phyloP scores from a whole-genome alignment of 1,140 invertebrate genomes.

The Gonatopus flavifemur region DNA sequence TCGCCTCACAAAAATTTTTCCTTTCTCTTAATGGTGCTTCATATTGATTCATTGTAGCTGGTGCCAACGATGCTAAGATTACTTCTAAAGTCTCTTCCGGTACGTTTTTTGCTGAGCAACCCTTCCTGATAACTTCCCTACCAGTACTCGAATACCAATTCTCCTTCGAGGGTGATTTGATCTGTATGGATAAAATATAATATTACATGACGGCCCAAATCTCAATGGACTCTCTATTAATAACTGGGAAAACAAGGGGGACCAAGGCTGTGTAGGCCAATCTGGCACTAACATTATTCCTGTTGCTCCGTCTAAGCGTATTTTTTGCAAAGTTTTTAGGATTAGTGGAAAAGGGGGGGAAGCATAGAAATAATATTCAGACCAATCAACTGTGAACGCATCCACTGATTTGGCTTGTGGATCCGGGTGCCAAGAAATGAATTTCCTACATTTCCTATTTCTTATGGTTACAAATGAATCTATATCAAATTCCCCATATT shows the following conservation, averaged over 20 bases:
- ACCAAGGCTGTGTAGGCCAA: slow-evolving; percentile 14
- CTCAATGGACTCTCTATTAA: not conserved
- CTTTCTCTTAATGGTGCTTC: slow-evolving; percentile 23
- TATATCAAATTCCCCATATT: slow-evolving; percentile 2
- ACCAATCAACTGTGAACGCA: slow-evolving; percentile 17
- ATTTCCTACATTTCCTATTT: slow-evolving; percentile 3
- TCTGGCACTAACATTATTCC: slow-evolving; percentile 17
- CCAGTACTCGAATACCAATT: slow-evolving; percentile 26
- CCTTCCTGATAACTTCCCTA: slow-evolving; percentile 30
- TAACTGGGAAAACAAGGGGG: slow-evolving; percentile 6
- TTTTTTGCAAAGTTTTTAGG: slow-evolving; percentile 13
- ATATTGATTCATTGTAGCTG: slow-evolving; percentile 33
- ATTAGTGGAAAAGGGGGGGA: slow-evolving; percentile 17
- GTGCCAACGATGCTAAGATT: slow-evolving; percentile 30
- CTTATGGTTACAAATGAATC: slow-evolving; percentile 3
- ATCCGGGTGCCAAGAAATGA: no score
- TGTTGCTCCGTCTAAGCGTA: slow-evolving; percentile 9
- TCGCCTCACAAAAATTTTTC: slow-evolving; percentile 23
- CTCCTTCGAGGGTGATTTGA: slow-evolving; percentile 1
- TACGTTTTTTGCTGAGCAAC: slow-evolving; percentile 12
- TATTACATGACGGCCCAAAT: slow-evolving; percentile 8
- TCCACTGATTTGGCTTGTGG: slow-evolving; percentile 6
- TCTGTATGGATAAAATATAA: slow-evolving; percentile 12
- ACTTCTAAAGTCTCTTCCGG: slow-evolving; percentile 13
- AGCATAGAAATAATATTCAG: slow-evolving; percentile 8